Base-by-base conservation (phyloP, 2,113 vertebrate species). In the Phaethornis superciliosus region DNA sequence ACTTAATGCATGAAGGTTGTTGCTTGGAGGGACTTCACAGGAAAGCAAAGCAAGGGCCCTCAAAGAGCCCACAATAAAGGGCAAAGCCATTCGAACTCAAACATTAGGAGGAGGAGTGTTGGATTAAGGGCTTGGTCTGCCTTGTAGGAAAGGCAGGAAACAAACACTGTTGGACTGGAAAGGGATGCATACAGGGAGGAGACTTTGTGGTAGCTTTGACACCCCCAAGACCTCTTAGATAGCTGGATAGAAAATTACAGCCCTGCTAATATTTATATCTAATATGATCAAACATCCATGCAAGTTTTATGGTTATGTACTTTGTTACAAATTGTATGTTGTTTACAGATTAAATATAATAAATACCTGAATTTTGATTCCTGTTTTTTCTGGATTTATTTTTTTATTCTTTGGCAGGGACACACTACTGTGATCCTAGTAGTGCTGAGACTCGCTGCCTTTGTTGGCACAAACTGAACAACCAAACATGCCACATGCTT, bases 61-160 rank as follows among this genome's bases (percentile, higher is more conserved):
- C 82, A 85, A 95, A 96, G 85, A 86, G 54, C 44, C 91, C 91
- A 81, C 91, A 97, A 93, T 89, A 94, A 97, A 97, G 88, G 72
- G 80, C 81, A 84, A 85, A 93, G 88, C 80, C 83, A 44, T 55
- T 81, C 4, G 49, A 80, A 63, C 76, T 40, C 76, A 54, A 30
- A 37, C 68, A 89, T 67, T 63, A 70, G 63, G 69, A 79, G 32
- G 75, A 69, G 59, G 49, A 76, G 58, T 23, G 4, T 52, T 79
- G 62, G 79, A 69, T 68, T 85, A 62, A 91, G 60, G 47, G 27
- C 18, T 51, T 55, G 81, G 40, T 44, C n/a, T 62, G 8, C 56
- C 51, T 63, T 65, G 67, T 40, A 79, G 82, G 68, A 84, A 81
- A 90, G 67, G 80, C 68, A 90, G 78, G n/a, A 63, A 85, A 30